Percentiles rank a stretch among this genome's conserved stretches.
Evolutionary conservation across 2,113 vertebrate species (phyloP).

Genomic region (Trematomus loennbergii): DNA sequence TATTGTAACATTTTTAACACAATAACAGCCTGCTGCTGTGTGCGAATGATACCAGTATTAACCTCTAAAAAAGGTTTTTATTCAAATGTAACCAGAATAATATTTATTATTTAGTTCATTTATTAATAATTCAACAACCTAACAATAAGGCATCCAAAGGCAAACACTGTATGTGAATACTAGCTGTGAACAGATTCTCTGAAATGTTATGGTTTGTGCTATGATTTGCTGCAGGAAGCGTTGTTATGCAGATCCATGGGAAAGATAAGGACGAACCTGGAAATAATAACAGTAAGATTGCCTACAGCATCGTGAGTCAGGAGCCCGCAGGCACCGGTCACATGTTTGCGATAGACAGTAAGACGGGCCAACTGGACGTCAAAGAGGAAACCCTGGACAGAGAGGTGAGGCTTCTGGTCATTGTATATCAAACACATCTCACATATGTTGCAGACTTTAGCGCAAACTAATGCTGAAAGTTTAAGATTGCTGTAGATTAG

Average conservation of each 20-base stretch:
- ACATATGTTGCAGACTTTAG: too few species aligned
- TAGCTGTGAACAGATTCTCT: neutral
- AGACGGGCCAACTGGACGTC: too few species aligned
- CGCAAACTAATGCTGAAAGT: too few species aligned
- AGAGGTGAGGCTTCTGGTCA: too few species aligned
- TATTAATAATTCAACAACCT: too few species aligned
- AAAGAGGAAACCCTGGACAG: too few species aligned
- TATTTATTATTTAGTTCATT: neutral
- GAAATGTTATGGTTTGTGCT: neutral
- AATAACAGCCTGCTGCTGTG: neutral
- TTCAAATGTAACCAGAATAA: neutral
- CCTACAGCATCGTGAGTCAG: constrained; percentile 79
- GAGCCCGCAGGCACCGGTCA: constrained; percentile 54
- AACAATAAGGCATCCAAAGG: neutral
- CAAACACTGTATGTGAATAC: neutral
- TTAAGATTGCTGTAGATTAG: too few species aligned
- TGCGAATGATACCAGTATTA: neutral
- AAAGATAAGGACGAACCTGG: constrained; percentile 72
- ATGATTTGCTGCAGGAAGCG: constrained; percentile 64
- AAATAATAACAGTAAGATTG: constrained; percentile 71
- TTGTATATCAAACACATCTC: too few species aligned
- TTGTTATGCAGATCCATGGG: constrained; percentile 74
- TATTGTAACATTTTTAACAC: constrained; percentile 13
- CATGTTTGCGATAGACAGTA: constrained; percentile 74
- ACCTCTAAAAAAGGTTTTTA: too few species aligned